These are phyloP conservation scores for Lepas anatifera DNA, from an alignment of 2,888 invertebrate species.

Conservation along the genomic window DNA sequence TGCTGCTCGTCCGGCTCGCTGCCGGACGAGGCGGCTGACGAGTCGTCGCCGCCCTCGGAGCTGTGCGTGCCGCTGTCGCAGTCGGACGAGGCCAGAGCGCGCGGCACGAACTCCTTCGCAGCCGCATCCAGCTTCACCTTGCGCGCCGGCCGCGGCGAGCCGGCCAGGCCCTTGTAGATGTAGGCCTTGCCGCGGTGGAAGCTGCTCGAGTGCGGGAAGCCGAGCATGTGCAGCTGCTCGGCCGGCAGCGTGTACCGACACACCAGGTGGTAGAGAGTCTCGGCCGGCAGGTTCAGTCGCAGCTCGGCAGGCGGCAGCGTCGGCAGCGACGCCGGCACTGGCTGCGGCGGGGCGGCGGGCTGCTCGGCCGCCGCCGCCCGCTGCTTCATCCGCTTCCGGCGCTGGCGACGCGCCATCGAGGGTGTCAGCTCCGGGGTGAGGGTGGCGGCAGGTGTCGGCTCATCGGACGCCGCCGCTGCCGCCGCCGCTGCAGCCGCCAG, in stretches of 20 bases:
- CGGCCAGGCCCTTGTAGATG: constrained; percentile 40
- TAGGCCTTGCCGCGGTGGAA: constrained; percentile 48
- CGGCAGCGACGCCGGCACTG: not conserved
- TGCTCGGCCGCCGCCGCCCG: not conserved
- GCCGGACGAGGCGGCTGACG: constrained; percentile 10
- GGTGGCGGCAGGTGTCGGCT: not conserved
- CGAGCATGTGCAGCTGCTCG: constrained; percentile 50
- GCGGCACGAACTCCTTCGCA: constrained; percentile 18
- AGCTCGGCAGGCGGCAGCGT: constrained; percentile 35
- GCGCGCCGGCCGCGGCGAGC: constrained; percentile 4
- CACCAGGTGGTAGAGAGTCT: constrained; percentile 45
- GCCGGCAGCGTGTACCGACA: constrained; percentile 48
- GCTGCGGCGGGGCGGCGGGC: not conserved
- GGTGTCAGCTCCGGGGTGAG: not conserved
- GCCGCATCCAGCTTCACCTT: constrained; percentile 11
- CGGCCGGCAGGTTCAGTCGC: constrained; percentile 40
- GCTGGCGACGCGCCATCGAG: constrained; percentile 6
- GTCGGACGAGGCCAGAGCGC: constrained; percentile 2
- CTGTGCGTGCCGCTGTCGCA: constrained; percentile 10
- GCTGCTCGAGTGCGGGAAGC: constrained; percentile 56
- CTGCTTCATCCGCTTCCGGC: constrained; percentile 10
- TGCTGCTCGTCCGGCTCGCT: constrained; percentile 13
- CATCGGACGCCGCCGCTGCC: not conserved
- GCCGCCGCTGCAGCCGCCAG: not conserved
- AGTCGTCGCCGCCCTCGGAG: constrained; percentile 1